These are phyloP conservation scores for Chymomyza costata DNA, from an alignment of 1,140 invertebrate genomes.

Conservation along the genomic window DNA sequence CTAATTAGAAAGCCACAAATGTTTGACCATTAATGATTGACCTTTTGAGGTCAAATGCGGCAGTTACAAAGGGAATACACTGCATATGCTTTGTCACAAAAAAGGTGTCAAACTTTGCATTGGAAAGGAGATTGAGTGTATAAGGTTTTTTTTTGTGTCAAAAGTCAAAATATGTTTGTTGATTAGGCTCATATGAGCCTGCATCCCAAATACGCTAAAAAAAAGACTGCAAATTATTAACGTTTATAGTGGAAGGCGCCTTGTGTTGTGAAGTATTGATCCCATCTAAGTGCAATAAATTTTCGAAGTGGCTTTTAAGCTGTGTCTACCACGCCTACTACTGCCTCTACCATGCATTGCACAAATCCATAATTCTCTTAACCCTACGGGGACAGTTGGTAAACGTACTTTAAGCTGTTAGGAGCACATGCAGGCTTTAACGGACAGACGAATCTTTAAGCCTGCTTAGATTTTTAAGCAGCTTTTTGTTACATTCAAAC, in stretches of 20 bases:
- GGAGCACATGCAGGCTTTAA: too few species aligned
- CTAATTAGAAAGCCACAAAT: neutral
- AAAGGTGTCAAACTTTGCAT: too few species aligned
- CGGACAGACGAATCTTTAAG: neutral
- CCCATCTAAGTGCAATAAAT: neutral
- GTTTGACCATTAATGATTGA: constrained; percentile 19
- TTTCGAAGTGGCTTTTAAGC: neutral
- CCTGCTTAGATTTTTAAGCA: neutral
- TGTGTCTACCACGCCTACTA: neutral
- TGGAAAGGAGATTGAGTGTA: too few species aligned
- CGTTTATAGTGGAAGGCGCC: neutral
- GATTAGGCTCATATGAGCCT: too few species aligned
- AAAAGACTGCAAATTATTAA: too few species aligned
- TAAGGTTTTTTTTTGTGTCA: too few species aligned
- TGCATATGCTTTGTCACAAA: neutral
- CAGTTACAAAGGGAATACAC: neutral
- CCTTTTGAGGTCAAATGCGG: neutral
- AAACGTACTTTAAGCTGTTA: too few species aligned
- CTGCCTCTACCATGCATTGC: neutral
- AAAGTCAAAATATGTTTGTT: too few species aligned
- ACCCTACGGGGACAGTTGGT: neutral
- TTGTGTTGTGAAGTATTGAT: neutral
- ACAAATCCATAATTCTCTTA: neutral
- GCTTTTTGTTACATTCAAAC: neutral
- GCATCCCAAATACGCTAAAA: too few species aligned